Percentiles rank a stretch among this genome's conserved stretches.
These are phyloP conservation scores for Corydoras maculifer DNA, from an alignment of 2,113 vertebrate genomes.

Conservation along the genomic window DNA sequence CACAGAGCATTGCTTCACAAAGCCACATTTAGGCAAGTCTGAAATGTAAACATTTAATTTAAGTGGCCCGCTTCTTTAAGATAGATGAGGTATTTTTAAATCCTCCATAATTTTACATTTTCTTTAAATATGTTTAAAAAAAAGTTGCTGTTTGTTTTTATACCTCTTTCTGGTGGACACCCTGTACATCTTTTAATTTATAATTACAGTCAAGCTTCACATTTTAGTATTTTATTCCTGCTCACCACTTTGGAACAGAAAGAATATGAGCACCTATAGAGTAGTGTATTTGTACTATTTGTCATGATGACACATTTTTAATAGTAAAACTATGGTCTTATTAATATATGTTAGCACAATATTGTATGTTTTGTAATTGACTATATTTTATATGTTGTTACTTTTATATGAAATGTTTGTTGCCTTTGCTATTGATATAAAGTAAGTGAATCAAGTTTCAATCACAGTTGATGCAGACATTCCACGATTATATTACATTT, in stretches of 20 bases:
- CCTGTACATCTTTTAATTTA: slow-evolving; percentile 62
- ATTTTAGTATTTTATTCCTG: slow-evolving; percentile 64
- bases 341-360: slow-evolving; percentile 86
- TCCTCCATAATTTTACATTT: slow-evolving; percentile 13
- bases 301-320: slow-evolving; percentile 57
- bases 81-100: slow-evolving; percentile 31
- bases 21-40: slow-evolving; percentile 73
- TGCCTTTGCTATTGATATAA: slow-evolving; percentile 53
- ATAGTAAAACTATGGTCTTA: slow-evolving; percentile 81
- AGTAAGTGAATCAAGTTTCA: slow-evolving; percentile 25
- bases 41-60: slow-evolving; percentile 68
- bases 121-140: neutral
- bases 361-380: slow-evolving; percentile 68
- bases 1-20: slow-evolving; percentile 70
- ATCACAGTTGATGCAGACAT: slow-evolving; percentile 46
- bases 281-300: slow-evolving; percentile 64
- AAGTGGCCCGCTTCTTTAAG: slow-evolving; percentile 21
- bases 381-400: slow-evolving; percentile 82
- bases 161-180: slow-evolving; percentile 49
- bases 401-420: slow-evolving; percentile 72
- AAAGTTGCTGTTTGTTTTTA: neutral
- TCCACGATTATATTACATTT: slow-evolving; percentile 57
- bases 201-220: slow-evolving; percentile 71
- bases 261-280: slow-evolving; percentile 77
- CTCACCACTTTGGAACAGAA: slow-evolving; percentile 66